Evolutionary conservation across 1,140 invertebrate species (phyloP), one percentile per base, ranked within the genome.

Genomic region (Drosophila sproati): DNA sequence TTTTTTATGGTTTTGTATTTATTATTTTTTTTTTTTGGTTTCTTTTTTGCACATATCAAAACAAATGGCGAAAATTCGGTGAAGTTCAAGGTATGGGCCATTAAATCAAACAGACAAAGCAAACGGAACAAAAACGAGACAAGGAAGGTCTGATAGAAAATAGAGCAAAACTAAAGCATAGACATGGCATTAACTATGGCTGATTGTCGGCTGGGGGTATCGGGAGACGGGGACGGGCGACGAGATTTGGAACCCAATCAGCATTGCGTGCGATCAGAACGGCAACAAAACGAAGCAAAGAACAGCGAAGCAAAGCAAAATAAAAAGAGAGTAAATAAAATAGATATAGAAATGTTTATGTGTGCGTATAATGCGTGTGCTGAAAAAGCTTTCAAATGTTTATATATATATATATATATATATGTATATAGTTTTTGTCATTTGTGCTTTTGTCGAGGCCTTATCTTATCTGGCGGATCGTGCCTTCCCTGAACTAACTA

Each of bases 31-130:
- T 34, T 20, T 32, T 60, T 66, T 59, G 47, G 12, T 60, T 69
- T 68, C 72, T 72, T 74, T 82, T 76, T 64, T 70, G 69, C 88
- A 77, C 48, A 80, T 67, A 86, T 83, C 89, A 91, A 91, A 91
- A 91, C 85, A 91, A 91, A 91, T 83, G 73, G 67, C 81, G 56
- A 89, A 91, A 91, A 91, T 91, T 89, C 89, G 89, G 89, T 91
- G 89, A 91, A 91, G 89, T 91, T 91, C 89, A 91, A 91, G 89
- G 89, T 91, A 89, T 91, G 57, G 45, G 77, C 77, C 73, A 88
- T 83, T 80, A 82, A 78, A 82, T 57, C 57, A 56, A 71, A 61
- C 37, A 48, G 39, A 55, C 77, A 82, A 68, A 71, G 63, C 67
- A 57, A 74, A 47, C 43, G 50, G 62, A 52, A 35, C 29, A 20